A percentile compares a stretch with the other conserved stretches of the same genome.
These are phyloP conservation scores for Mesochorus sp. DNA, from an alignment of 2,888 invertebrate genomes.

Conservation along the genomic window DNA sequence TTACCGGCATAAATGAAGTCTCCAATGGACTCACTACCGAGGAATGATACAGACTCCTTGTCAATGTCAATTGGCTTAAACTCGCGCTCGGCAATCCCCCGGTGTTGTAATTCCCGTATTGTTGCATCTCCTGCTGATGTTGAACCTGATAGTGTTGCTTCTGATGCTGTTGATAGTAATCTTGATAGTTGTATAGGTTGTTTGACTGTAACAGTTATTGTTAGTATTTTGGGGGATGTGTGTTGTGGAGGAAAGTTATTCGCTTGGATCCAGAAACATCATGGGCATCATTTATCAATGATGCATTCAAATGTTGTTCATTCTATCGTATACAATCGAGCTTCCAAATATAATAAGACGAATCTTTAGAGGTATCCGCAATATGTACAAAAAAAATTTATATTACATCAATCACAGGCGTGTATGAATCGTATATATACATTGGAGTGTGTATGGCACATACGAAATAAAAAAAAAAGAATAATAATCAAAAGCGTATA, in stretches of 20 bases:
- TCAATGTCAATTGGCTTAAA: slow-evolving; percentile 80
- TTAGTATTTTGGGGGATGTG: slow-evolving; percentile 70
- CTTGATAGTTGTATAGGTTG: slow-evolving; percentile 81
- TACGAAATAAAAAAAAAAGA: background rate
- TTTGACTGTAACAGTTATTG: slow-evolving; percentile 80
- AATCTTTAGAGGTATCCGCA: too few relatives aligned
- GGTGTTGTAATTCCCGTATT: slow-evolving; percentile 79
- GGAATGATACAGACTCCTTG: slow-evolving; percentile 78
- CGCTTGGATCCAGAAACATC: too few relatives aligned
- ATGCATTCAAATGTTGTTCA: too few relatives aligned
- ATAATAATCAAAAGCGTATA: slow-evolving; percentile 45
- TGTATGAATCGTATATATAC: slow-evolving; percentile 10
- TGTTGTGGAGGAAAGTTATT: too few relatives aligned
- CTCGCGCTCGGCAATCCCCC: slow-evolving; percentile 78
- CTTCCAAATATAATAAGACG: too few relatives aligned
- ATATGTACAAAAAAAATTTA: slow-evolving; percentile 13
- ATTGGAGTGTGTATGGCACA: slow-evolving; percentile 6
- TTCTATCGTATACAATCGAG: too few relatives aligned
- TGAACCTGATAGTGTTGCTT: slow-evolving; percentile 69
- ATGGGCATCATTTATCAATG: too few relatives aligned
- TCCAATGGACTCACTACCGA: slow-evolving; percentile 79
- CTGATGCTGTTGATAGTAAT: slow-evolving; percentile 77
- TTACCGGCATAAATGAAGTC: slow-evolving; percentile 73
- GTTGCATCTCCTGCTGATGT: slow-evolving; percentile 80
- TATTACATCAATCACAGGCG: slow-evolving; percentile 31